Evolutionary conservation across 2,888 invertebrate genomes (phyloP).

Genomic region (Heteropelma amictum): DNA sequence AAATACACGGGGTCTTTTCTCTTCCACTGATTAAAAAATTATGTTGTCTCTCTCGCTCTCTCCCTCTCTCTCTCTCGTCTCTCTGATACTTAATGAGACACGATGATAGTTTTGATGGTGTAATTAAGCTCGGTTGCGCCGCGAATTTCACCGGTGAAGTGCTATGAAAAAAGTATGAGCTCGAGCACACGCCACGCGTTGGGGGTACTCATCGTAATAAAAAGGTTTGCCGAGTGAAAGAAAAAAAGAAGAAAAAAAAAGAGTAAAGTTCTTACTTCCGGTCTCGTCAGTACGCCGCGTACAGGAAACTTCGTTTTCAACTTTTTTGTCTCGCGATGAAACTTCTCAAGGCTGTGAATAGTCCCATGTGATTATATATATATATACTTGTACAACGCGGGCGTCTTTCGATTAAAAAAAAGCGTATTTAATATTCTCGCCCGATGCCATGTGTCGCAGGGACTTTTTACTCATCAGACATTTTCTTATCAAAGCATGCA

Average conservation of each 20-base stretch:
- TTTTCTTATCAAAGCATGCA: no score
- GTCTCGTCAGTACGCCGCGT: slow-evolving; percentile 25
- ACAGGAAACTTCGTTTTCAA: slow-evolving; percentile 22
- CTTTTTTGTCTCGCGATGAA: slow-evolving; percentile 29
- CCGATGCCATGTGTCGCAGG: background rate
- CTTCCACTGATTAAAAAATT: no score
- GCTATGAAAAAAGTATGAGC: slow-evolving; percentile 15
- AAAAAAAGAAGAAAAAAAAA: no score
- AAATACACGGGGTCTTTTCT: no score
- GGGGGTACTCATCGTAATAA: slow-evolving; percentile 15
- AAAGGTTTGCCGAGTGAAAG: slow-evolving; percentile 30
- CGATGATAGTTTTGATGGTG: slow-evolving; percentile 28
- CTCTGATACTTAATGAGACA: no score
- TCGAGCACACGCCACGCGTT: background rate
- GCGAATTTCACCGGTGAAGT: background rate
- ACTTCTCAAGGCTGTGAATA: slow-evolving; percentile 22
- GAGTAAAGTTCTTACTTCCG: no score
- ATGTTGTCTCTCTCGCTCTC: no score
- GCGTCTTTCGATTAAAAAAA: slow-evolving; percentile 5
- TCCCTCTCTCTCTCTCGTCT: no score
- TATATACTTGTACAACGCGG: background rate
- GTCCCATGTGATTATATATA: background rate
- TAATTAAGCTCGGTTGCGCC: slow-evolving; percentile 23
- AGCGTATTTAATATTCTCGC: slow-evolving; percentile 40
- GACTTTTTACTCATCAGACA: no score